phyloP scores from a whole-genome alignment of 2,113 vertebrate species.

The Salvator merianae region DNA sequence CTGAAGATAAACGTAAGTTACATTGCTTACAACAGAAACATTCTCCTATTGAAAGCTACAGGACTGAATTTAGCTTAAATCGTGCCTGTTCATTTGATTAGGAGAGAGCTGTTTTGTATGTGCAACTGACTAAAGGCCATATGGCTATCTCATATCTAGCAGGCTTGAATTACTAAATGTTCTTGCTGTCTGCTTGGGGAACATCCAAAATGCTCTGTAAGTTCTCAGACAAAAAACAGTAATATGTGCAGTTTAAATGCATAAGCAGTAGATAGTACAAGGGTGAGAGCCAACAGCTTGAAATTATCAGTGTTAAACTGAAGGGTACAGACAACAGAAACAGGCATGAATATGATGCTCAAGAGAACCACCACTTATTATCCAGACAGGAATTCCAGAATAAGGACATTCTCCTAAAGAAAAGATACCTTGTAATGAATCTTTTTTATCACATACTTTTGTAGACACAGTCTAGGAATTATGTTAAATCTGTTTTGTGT shows the following conservation, averaged over 20 bases:
- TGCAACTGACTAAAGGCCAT: neutral
- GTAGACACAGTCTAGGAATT: neutral
- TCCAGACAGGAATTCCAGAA: neutral
- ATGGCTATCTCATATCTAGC: neutral
- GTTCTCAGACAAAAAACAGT: neutral
- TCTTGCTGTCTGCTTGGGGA: neutral
- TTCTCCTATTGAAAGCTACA: neutral
- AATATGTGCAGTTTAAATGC: conserved; percentile 24
- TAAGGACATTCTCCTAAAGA: neutral
- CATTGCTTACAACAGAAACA: neutral
- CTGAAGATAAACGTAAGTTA: too few relatives aligned
- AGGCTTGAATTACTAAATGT: neutral
- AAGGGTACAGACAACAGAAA: neutral
- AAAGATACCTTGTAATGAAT: neutral
- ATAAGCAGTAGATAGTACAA: conserved; percentile 16
- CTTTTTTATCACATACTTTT: neutral
- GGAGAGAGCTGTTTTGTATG: neutral
- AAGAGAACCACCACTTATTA: neutral
- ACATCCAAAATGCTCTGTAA: neutral
- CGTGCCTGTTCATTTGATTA: neutral
- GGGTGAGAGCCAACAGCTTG: conserved; percentile 10
- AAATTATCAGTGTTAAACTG: neutral
- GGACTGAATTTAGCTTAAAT: neutral
- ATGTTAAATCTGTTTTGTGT: neutral
- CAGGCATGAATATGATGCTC: neutral